Evolutionary conservation across 1,140 invertebrate species (phyloP).

Genomic region (Trichonephila inaurata): DNA sequence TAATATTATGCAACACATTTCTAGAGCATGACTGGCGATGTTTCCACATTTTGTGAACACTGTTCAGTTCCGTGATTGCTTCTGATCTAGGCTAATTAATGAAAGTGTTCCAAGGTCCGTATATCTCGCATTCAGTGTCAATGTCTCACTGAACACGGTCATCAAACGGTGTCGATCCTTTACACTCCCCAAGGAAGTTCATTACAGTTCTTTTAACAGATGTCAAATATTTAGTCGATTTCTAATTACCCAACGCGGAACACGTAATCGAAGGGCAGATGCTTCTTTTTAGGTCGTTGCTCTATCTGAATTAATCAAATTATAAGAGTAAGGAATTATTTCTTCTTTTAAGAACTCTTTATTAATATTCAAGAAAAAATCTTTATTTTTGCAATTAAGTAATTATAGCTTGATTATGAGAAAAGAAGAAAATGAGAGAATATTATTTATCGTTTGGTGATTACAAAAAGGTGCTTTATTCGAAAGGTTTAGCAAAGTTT

Average conservation of each 20-base stretch:
- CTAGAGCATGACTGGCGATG: not conserved
- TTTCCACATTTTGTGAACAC: not conserved
- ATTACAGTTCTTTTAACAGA: no score
- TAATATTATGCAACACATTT: not conserved
- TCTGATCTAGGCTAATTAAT: slow-evolving; percentile 14
- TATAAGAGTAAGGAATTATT: not conserved
- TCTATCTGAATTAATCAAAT: not conserved
- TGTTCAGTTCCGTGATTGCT: not conserved
- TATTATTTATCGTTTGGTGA: no score
- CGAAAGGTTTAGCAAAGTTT: no score
- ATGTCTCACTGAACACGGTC: slow-evolving; percentile 1
- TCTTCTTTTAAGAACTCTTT: not conserved
- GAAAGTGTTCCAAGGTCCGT: not conserved
- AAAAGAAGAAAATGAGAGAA: no score
- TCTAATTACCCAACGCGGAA: no score
- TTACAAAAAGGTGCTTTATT: no score
- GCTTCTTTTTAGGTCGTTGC: not conserved
- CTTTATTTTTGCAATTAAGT: no score
- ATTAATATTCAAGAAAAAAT: not conserved
- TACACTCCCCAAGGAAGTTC: not conserved
- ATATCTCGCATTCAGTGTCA: not conserved
- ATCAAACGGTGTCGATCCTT: not conserved
- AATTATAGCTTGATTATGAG: no score
- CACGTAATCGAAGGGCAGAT: no score
- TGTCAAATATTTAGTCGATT: no score